Evolutionary conservation across 2,888 invertebrate genomes (phyloP), one percentile per base, ranked within the genome.

Genomic region (Sussaba pulchella): DNA sequence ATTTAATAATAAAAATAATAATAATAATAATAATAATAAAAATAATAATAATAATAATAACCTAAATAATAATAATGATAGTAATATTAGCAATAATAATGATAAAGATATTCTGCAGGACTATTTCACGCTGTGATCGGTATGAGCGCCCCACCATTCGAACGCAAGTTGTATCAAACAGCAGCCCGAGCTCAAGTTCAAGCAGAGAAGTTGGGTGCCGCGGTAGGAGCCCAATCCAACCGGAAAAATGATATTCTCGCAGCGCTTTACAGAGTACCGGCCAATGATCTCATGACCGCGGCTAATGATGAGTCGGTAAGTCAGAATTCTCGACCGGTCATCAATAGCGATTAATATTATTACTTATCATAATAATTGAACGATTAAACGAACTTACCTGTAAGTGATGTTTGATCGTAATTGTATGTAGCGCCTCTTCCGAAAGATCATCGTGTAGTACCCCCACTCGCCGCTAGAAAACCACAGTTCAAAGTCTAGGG

Each of bases 91-190:
- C n/a, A n/a, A n/a, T n/a, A n/a, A n/a, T n/a, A n/a, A n/a, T n/a
- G n/a, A n/a, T n/a, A n/a, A n/a, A n/a, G n/a, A n/a, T n/a, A n/a
- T 6, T 2, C 6, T 31, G 0, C 21, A 89, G 94, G 94, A 12
- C 87, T 94, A 43, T 94, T 94, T 76, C 94, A 94, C 78, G 93
- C 93, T 90, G 93, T 93, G 1, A 94, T 94, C 71, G 92, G 93
- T 10, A 93, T 94, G 85, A 94, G 94, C 12, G 94, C 94, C 0
- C 93, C 93, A 0, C 91, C 93, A 8, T 84, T 94, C 50, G 86
- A 6, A 31, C 92, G 43, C 92, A 91, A 12, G 94, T 93, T 93
- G 93, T 93, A 92, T 66, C 50, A 69, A 12, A 45, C 74, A 2
- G 77, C 81, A 5, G 36, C 52, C 6, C 17, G 43, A 24, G 73